Conservation (phyloP, 1,140 invertebrate species). For the Zaprionus capensis region DNA sequence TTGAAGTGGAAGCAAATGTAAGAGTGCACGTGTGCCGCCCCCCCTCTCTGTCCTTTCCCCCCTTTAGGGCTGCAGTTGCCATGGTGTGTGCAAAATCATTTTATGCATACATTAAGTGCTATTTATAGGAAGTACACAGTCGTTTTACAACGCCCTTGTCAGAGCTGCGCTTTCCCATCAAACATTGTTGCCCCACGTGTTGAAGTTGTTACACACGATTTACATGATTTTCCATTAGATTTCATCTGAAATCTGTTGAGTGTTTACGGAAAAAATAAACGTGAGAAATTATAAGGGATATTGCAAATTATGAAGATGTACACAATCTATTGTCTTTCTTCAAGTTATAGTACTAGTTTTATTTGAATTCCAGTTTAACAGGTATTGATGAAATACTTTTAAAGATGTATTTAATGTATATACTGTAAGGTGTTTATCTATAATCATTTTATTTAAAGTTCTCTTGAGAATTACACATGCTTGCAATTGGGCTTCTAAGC, state of each 20-base stretch:
- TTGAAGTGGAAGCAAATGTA: conserved; percentile 16
- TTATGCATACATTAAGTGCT: conserved; percentile 41
- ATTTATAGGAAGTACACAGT: conserved; percentile 34
- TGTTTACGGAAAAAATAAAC: neutral
- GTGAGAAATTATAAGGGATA: too few relatives aligned
- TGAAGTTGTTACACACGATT: neutral
- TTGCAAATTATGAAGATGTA: too few relatives aligned
- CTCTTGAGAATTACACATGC: too few relatives aligned
- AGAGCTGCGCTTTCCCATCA: neutral
- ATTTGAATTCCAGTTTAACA: too few relatives aligned
- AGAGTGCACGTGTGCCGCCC: neutral
- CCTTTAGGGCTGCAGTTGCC: neutral
- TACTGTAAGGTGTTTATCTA: too few relatives aligned
- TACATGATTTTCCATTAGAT: neutral
- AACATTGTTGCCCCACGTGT: neutral
- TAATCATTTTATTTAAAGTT: too few relatives aligned
- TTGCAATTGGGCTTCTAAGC: too few relatives aligned
- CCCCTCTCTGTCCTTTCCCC: too few relatives aligned
- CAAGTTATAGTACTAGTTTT: too few relatives aligned
- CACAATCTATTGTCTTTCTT: too few relatives aligned
- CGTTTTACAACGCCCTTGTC: conserved; percentile 13
- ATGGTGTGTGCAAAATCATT: neutral
- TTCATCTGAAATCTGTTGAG: neutral
- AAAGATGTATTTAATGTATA: too few relatives aligned
- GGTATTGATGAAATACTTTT: too few relatives aligned